phyloP scores from a whole-genome alignment of 2,797 vertebrate genomes.

The Sebastes dallii region DNA sequence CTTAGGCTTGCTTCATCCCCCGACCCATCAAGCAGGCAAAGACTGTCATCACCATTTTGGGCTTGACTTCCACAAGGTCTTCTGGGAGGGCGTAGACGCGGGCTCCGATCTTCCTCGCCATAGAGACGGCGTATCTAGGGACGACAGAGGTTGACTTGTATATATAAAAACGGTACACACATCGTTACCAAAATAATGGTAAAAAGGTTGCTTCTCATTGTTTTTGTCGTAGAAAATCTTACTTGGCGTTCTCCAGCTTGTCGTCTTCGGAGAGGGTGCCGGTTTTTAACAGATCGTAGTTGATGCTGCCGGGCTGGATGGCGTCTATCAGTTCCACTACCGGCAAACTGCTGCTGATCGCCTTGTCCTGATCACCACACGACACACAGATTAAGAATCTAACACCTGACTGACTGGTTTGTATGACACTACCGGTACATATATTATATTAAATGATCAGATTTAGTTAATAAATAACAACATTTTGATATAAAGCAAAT shows the following conservation, averaged over 20 bases:
- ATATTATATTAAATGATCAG: background rate
- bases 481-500: background rate
- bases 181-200: background rate
- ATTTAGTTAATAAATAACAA: background rate
- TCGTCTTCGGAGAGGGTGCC: slow-evolving; percentile 87
- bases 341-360: slow-evolving; percentile 93
- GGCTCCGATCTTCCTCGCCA: slow-evolving; percentile 96
- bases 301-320: slow-evolving; percentile 93
- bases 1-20: slow-evolving; percentile 93
- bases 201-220: background rate
- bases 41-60: slow-evolving; percentile 99
- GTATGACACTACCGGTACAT: no score
- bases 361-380: slow-evolving; percentile 86
- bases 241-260: slow-evolving; percentile 97
- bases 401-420: background rate
- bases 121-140: slow-evolving; percentile 92
- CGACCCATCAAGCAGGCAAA: slow-evolving; percentile 99
- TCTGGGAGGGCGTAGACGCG: slow-evolving; percentile 96
- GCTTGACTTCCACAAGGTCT: slow-evolving; percentile 96
- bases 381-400: background rate
- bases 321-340: slow-evolving; percentile 97
- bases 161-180: background rate
- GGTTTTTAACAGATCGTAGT: slow-evolving; percentile 93
- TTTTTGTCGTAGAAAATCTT: slow-evolving; percentile 3
- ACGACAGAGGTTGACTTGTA: background rate